Percentiles rank a stretch among this genome's conserved stretches.
phyloP scores from a whole-genome alignment of 2,888 invertebrate species.

The Nebria salina region DNA sequence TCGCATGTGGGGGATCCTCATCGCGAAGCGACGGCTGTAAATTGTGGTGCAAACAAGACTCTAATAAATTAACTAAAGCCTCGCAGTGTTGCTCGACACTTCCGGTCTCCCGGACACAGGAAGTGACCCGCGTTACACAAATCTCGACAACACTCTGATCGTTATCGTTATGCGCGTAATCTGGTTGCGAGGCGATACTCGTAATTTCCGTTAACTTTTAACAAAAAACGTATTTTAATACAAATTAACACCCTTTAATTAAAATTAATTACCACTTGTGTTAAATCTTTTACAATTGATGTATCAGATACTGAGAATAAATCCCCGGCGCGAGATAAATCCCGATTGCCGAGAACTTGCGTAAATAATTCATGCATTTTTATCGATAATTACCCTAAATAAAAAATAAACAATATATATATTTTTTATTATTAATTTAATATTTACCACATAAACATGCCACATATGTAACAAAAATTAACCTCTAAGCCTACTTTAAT shows the following conservation, averaged over 20 bases:
- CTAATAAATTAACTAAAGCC: slow-evolving; percentile 83
- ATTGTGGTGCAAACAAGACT: slow-evolving; percentile 90
- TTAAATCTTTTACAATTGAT: slow-evolving; percentile 85
- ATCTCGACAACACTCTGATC: slow-evolving; percentile 96
- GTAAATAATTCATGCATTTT: slow-evolving; percentile 92
- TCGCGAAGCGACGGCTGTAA: slow-evolving; percentile 80
- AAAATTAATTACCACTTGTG: slow-evolving; percentile 76
- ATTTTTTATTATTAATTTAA: background rate
- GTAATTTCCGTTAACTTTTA: slow-evolving; percentile 76
- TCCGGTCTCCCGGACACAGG: slow-evolving; percentile 89
- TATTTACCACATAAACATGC: background rate
- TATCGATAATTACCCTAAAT: slow-evolving; percentile 39
- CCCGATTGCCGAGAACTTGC: slow-evolving; percentile 88
- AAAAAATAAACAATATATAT: background rate
- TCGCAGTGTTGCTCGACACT: slow-evolving; percentile 88
- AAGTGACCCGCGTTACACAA: slow-evolving; percentile 89
- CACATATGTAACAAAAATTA: background rate
- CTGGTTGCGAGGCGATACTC: slow-evolving; percentile 82
- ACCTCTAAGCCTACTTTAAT: background rate
- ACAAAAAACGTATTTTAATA: slow-evolving; percentile 48
- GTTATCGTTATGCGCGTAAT: slow-evolving; percentile 87
- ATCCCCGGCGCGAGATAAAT: slow-evolving; percentile 90
- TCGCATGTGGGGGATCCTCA: slow-evolving; percentile 94
- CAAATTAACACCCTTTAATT: background rate
- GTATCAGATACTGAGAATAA: slow-evolving; percentile 88